phyloP scores from a whole-genome alignment of 2,797 vertebrate genomes.

The Australoheros facetus region DNA sequence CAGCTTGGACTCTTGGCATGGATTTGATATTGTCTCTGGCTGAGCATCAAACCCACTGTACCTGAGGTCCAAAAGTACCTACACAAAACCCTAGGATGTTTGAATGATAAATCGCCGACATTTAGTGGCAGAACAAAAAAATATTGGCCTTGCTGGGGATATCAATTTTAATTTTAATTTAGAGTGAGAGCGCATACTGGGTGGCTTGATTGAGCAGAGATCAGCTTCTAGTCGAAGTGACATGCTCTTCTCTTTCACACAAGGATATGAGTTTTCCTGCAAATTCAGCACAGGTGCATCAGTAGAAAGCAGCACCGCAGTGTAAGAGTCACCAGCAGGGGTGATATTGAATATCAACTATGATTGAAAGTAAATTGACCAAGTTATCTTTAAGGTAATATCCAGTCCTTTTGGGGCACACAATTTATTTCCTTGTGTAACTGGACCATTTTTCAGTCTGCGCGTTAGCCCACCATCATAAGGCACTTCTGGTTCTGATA shows the following conservation, averaged over 20 bases:
- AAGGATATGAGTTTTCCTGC: slow-evolving; percentile 69
- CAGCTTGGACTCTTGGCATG: slow-evolving; percentile 85
- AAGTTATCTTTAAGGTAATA: slow-evolving; percentile 66
- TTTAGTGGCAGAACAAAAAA: slow-evolving; percentile 84
- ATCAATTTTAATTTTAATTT: slow-evolving; percentile 85
- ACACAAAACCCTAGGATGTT: slow-evolving; percentile 84
- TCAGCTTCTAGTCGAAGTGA: slow-evolving; percentile 73
- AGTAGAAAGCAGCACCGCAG: slow-evolving; percentile 55
- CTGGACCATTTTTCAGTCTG: slow-evolving; percentile 46
- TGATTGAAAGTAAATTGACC: slow-evolving; percentile 52
- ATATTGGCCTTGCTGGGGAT: slow-evolving; percentile 81
- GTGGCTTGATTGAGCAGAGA: slow-evolving; percentile 78
- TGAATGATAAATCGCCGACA: slow-evolving; percentile 85
- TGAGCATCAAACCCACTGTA: slow-evolving; percentile 84
- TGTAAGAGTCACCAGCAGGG: slow-evolving; percentile 62
- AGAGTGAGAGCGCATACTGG: slow-evolving; percentile 75
- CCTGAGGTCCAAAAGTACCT: slow-evolving; percentile 83
- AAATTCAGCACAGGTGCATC: slow-evolving; percentile 78
- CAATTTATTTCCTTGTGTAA: slow-evolving; percentile 59
- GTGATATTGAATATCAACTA: slow-evolving; percentile 57
- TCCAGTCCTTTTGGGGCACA: slow-evolving; percentile 47
- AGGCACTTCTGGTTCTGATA: slow-evolving; percentile 72
- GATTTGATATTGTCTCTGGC: slow-evolving; percentile 84
- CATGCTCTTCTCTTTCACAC: slow-evolving; percentile 55
- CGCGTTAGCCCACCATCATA: slow-evolving; percentile 30